Percentiles rank a stretch among this genome's conserved stretches.
Conservation (phyloP, 1,140 invertebrate species). For the Drosophila pectinifera region DNA sequence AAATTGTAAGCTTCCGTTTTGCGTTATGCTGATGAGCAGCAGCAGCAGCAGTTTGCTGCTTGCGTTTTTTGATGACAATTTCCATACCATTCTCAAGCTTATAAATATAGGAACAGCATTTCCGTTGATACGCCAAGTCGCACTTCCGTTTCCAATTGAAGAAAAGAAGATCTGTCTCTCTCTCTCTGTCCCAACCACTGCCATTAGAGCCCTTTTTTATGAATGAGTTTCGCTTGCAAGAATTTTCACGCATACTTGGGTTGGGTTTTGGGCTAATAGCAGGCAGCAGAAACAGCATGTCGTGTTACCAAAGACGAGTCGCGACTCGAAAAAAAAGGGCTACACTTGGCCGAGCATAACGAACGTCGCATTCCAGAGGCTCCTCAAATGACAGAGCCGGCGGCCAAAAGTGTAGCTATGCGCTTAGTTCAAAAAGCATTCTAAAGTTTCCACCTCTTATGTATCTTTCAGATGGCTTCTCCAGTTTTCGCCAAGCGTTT, state of each 20-base stretch:
- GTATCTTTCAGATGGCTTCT: conserved; percentile 91
- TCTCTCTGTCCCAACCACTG: background rate
- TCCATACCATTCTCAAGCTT: conserved; percentile 50
- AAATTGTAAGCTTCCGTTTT: conserved; percentile 80
- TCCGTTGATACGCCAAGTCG: conserved; percentile 60
- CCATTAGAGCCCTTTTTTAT: conserved; percentile 34
- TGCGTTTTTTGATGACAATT: conserved; percentile 63
- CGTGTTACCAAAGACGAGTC: conserved; percentile 64
- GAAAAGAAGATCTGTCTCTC: conserved; percentile 18
- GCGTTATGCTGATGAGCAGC: conserved; percentile 59
- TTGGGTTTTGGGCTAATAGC: conserved; percentile 29
- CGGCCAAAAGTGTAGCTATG: conserved; percentile 12
- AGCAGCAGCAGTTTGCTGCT: no score
- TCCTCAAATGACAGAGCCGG: conserved; percentile 33
- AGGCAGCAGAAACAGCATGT: conserved; percentile 44
- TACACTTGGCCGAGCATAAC: conserved; percentile 79
- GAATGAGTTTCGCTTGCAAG: conserved; percentile 63
- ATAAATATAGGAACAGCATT: conserved; percentile 73
- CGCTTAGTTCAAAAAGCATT: conserved; percentile 60
- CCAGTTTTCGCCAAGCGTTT: conserved; percentile 91
- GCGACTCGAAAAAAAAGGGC: conserved; percentile 43
- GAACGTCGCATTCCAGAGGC: conserved; percentile 52
- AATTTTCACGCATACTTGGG: conserved; percentile 74
- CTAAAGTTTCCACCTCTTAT: conserved; percentile 71
- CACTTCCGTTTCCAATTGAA: conserved; percentile 77